phyloP scores from a whole-genome alignment of 2,888 invertebrate species.

The Pristionchus fissidentatus region DNA sequence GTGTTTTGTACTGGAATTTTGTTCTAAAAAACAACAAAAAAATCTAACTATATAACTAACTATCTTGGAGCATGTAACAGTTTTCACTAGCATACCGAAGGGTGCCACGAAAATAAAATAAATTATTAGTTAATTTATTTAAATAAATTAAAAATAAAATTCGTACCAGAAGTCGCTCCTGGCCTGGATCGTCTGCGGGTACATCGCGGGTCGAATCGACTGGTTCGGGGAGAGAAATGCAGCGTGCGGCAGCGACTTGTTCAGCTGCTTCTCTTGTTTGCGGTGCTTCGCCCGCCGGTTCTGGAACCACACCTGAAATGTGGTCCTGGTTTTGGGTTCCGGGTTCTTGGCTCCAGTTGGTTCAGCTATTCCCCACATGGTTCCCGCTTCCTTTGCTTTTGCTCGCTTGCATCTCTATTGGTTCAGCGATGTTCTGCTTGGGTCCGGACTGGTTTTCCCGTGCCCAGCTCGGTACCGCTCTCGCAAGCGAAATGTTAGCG shows the following conservation, averaged over 20 bases:
- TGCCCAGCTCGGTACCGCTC: no score
- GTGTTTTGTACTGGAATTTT: no score
- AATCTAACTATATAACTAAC: no score
- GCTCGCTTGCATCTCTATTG: neutral
- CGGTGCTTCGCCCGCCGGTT: slow-evolving; percentile 75
- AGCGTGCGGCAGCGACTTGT: slow-evolving; percentile 50
- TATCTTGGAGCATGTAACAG: no score
- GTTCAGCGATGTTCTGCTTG: no score
- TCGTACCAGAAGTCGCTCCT: slow-evolving; percentile 46
- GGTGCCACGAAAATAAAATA: no score
- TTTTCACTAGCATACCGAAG: no score
- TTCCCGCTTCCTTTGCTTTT: neutral
- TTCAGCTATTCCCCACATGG: neutral
- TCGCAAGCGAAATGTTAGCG: no score
- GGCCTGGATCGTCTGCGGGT: slow-evolving; percentile 27
- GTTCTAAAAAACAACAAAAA: no score
- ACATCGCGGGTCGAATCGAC: slow-evolving; percentile 27
- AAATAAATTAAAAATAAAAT: no score
- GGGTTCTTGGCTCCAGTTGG: neutral
- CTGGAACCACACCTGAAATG: slow-evolving; percentile 75
- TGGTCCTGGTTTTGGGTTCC: neutral
- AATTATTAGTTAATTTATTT: no score
- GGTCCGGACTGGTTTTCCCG: no score
- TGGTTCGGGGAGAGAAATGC: slow-evolving; percentile 10
- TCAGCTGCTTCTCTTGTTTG: slow-evolving; percentile 76